Conservation (phyloP, 2,797 vertebrate genomes). For the Hafferia zeledoni region DNA sequence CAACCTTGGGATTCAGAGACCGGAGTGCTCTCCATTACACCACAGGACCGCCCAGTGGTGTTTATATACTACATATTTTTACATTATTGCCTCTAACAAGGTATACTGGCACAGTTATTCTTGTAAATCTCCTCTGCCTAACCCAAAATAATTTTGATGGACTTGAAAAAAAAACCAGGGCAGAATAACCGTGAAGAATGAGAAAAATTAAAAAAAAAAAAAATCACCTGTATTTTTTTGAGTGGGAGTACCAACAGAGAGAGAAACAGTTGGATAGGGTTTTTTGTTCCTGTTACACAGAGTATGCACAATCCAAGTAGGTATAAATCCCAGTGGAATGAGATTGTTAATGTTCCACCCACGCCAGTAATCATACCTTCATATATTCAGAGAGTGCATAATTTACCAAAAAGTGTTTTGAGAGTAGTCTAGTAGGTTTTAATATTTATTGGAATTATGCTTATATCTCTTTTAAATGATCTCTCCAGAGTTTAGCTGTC, state of each 20-base stretch:
- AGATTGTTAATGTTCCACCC: not conserved
- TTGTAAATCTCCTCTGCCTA: not conserved
- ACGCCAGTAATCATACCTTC: not conserved
- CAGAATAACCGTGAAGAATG: not conserved
- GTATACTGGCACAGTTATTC: not conserved
- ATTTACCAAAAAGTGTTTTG: not conserved
- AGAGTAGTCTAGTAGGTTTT: not conserved
- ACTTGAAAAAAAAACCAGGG: not conserved
- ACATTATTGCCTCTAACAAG: not conserved
- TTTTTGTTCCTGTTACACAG: not conserved
- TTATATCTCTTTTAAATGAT: not conserved
- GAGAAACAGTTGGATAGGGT: not conserved
- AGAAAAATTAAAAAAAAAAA: not conserved
- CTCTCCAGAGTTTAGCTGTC: not conserved
- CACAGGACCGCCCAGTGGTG: no score
- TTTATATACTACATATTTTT: not conserved
- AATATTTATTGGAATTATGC: not conserved
- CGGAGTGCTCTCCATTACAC: no score
- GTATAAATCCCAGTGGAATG: not conserved
- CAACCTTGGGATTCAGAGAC: no score
- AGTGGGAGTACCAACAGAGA: not conserved
- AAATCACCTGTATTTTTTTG: not conserved
- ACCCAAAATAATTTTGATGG: not conserved
- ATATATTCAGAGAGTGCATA: not conserved
- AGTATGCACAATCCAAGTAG: not conserved